These are phyloP conservation scores for Trissolcus japonicus DNA, from an alignment of 2,888 invertebrate species.

Conservation along the genomic window DNA sequence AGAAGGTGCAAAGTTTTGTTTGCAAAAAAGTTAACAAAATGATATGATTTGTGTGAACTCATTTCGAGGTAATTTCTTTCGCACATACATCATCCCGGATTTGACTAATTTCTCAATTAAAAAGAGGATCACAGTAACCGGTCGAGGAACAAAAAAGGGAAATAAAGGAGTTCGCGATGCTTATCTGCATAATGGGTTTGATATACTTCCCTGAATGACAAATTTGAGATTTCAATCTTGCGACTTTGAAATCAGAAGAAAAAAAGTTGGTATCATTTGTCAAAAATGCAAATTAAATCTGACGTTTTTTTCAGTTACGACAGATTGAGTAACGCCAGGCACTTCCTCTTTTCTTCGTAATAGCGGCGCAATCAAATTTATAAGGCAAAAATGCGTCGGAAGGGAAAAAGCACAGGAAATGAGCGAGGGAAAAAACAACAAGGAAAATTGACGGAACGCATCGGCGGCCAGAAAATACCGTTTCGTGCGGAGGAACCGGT, in stretches of 20 bases:
- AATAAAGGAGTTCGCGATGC: conserved; percentile 1
- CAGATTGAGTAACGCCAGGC: conserved; percentile 15
- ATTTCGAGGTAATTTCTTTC: too few species aligned
- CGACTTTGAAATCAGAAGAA: too few species aligned
- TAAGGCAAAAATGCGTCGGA: conserved; percentile 14
- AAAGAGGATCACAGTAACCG: neutral
- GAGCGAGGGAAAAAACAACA: conserved; percentile 25
- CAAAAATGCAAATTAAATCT: conserved; percentile 8
- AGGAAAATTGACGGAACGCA: conserved; percentile 41
- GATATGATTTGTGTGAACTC: too few species aligned
- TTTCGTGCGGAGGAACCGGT: conserved; percentile 40
- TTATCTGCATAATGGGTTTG: conserved; percentile 10
- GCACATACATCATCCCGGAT: too few species aligned
- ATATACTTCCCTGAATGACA: too few species aligned
- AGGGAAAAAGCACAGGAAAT: conserved; percentile 28
- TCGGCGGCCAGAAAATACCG: conserved; percentile 34
- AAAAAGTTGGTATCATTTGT: too few species aligned
- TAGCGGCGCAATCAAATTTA: conserved; percentile 29
- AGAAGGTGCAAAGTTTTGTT: too few species aligned
- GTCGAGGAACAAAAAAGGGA: neutral
- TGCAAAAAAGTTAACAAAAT: too few species aligned
- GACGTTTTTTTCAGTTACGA: conserved; percentile 9
- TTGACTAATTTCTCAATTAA: conserved; percentile 8
- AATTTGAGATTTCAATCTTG: too few species aligned
- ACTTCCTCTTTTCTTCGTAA: conserved; percentile 30